Conservation (phyloP, 2,113 vertebrate genomes). For the Noturus placidus region DNA sequence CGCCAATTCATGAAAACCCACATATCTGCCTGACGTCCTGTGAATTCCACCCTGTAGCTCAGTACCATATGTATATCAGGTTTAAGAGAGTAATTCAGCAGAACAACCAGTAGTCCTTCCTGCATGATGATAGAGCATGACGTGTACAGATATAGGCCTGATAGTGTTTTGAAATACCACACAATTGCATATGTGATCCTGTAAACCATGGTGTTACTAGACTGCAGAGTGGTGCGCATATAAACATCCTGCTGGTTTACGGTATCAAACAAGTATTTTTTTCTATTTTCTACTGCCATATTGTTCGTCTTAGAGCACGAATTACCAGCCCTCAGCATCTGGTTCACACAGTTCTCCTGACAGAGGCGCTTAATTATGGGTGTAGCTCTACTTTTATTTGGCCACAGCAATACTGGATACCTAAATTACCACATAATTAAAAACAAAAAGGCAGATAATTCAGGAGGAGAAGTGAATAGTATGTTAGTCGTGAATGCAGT, state of each 20-base stretch:
- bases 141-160: background rate
- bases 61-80: constrained; percentile 6
- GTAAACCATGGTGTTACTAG: background rate
- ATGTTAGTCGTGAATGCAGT: constrained; percentile 19
- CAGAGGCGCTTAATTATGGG: constrained; percentile 63
- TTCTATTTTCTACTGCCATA: constrained; percentile 47
- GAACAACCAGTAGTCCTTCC: background rate
- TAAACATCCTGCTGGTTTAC: constrained; percentile 17
- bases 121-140: background rate
- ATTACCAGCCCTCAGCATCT: constrained; percentile 60
- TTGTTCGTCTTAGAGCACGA: constrained; percentile 54
- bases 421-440: constrained; percentile 60
- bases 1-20: background rate
- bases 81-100: background rate
- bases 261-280: constrained; percentile 30
- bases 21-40: constrained; percentile 1
- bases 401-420: constrained; percentile 59
- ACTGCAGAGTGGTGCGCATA: background rate
- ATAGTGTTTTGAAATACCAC: constrained; percentile 9
- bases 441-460: constrained; percentile 50
- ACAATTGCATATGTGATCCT: background rate
- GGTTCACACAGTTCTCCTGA: constrained; percentile 54
- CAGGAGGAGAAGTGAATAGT: constrained; percentile 41
- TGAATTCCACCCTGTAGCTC: constrained; percentile 5
- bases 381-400: constrained; percentile 63